Base-by-base conservation (phyloP, 2,113 vertebrate genomes). In the Laterallus jamaicensis region DNA sequence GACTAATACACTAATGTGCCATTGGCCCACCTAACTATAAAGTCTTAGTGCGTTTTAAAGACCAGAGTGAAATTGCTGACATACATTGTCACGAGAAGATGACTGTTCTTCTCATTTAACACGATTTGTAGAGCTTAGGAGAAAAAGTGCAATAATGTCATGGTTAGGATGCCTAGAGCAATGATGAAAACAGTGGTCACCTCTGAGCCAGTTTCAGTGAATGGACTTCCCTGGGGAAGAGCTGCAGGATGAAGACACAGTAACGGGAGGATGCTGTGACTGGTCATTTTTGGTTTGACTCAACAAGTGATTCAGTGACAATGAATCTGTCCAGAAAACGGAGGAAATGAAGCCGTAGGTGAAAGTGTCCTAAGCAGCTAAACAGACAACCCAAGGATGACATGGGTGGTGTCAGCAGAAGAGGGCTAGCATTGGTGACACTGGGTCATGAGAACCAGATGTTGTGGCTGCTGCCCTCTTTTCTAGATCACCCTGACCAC, bases 371-470 rank as follows among this genome's bases (percentile, higher is more conserved):
- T 78, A 55, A 56, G 25, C 10, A 76, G 15, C 14, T 56, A 66
- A 76, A 54, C 0, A 7, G 37, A 50, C 55, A 87, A 42, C 3
- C 12, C 37, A 50, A 62, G 44, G 22, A 56, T 69, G 10, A 40
- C 15, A 42, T 74, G 18, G 6, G 5, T 71, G 42, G 7, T 29
- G 12, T 78, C 21, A 63, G n/a, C 47, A 79, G 58, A 83, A 64
- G 14, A 58, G 5, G 4, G 5, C 18, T 4, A 2, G 10, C 15
- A 13, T 15, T 66, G 37, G 16, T 62, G 26, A 44, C 28, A n/a
- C 7, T 0, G 1, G 7, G 8, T 66, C 1, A 1, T 50, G 8
- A 85, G 5, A 17, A n/a, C 64, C 35, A 85, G 42, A 25, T 82
- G 21, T 42, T 67, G 0, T 9, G 5, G 25, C 39, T 25, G 5